A percentile compares a stretch with the other conserved stretches of the same genome.
These are phyloP conservation scores for Agrotis exclamationis DNA, from an alignment of 2,888 invertebrate species.

Conservation along the genomic window DNA sequence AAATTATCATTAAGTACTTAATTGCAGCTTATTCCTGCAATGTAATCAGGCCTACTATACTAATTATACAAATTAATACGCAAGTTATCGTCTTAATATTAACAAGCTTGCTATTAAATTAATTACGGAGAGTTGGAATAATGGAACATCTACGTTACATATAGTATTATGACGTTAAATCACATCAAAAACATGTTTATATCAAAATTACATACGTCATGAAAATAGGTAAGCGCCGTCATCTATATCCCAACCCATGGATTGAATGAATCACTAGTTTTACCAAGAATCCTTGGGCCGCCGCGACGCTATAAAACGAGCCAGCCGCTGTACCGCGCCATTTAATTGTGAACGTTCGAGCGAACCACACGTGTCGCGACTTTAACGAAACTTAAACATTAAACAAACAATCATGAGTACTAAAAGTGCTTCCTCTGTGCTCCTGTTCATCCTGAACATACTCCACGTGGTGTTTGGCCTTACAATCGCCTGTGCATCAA, in stretches of 20 bases:
- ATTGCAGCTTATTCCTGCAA: constrained; percentile 29
- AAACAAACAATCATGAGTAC: constrained; percentile 65
- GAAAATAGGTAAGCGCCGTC: constrained; percentile 37
- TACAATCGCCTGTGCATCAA: constrained; percentile 75
- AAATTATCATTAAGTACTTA: constrained; percentile 18
- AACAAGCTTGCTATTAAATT: constrained; percentile 4
- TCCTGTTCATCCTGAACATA: constrained; percentile 77
- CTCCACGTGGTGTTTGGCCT: constrained; percentile 77
- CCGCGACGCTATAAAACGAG: constrained; percentile 71
- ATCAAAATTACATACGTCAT: constrained; percentile 25
- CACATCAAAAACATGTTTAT: constrained; percentile 44
- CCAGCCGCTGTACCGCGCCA: constrained; percentile 71
- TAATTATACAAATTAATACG: constrained; percentile 23
- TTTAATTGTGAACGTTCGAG: constrained; percentile 73
- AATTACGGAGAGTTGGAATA: constrained; percentile 8
- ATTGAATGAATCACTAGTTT: constrained; percentile 52
- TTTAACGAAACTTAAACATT: constrained; percentile 26
- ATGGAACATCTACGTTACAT: neutral
- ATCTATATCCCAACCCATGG: constrained; percentile 31
- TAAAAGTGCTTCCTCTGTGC: constrained; percentile 65
- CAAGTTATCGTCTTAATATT: neutral
- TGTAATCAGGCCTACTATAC: constrained; percentile 10
- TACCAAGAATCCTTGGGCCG: constrained; percentile 58
- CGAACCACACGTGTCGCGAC: constrained; percentile 55
- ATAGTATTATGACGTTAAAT: constrained; percentile 34